phyloP scores from a whole-genome alignment of 2,888 invertebrate genomes.

The Teinopalpus imperialis region DNA sequence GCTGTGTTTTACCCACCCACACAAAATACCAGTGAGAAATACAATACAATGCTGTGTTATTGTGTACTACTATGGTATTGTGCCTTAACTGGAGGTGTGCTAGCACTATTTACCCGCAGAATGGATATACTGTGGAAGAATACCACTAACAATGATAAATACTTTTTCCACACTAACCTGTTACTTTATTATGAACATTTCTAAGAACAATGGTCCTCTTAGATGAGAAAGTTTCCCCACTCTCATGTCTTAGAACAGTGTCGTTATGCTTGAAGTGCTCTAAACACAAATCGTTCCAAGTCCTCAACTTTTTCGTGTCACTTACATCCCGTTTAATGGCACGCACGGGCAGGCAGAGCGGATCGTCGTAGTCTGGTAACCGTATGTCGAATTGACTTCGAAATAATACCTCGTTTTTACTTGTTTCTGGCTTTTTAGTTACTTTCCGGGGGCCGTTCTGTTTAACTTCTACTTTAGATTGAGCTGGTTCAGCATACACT shows the following conservation, averaged over 20 bases:
- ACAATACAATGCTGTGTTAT: too few species aligned
- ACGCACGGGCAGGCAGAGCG: constrained; percentile 64
- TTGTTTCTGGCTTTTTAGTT: constrained; percentile 4
- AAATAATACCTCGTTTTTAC: constrained; percentile 25
- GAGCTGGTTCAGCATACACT: constrained; percentile 2
- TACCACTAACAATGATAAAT: neutral
- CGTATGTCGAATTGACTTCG: constrained; percentile 48
- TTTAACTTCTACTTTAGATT: constrained; percentile 3
- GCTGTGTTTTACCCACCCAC: too few species aligned
- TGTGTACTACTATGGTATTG: too few species aligned
- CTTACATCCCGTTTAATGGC: constrained; percentile 43
- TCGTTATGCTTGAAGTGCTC: constrained; percentile 57
- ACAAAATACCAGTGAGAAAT: too few species aligned
- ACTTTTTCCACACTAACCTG: constrained; percentile 40
- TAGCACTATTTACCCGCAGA: too few species aligned
- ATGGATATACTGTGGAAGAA: too few species aligned
- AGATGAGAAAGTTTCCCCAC: constrained; percentile 47
- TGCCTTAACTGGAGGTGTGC: too few species aligned
- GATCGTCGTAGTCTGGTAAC: constrained; percentile 70
- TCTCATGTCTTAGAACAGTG: constrained; percentile 46
- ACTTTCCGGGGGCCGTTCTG: constrained; percentile 11
- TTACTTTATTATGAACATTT: constrained; percentile 53
- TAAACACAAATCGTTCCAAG: constrained; percentile 67
- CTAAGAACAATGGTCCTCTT: constrained; percentile 54
- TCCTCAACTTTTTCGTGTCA: constrained; percentile 49